Evolutionary conservation across 2,797 vertebrate genomes (phyloP).

Genomic region (Holocentrus rufus): DNA sequence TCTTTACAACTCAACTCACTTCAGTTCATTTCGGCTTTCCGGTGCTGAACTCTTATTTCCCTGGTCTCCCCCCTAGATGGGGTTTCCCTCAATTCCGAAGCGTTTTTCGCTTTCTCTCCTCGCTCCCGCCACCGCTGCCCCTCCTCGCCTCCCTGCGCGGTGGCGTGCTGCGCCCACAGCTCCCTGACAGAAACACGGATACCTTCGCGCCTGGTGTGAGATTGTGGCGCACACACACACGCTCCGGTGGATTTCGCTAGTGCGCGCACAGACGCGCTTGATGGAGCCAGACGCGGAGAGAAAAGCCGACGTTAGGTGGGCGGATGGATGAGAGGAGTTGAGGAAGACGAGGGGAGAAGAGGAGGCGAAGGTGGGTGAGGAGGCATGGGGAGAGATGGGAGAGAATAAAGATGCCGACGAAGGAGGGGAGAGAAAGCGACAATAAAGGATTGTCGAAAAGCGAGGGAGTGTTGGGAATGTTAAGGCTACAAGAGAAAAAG

Average conservation of each 20-base stretch:
- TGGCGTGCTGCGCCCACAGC: slow-evolving; percentile 33
- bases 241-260: slow-evolving; percentile 33
- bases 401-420: neutral
- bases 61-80: slow-evolving; percentile 36
- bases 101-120: slow-evolving; percentile 34
- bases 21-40: slow-evolving; percentile 40
- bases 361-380: slow-evolving; percentile 9
- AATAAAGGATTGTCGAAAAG: neutral
- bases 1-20: slow-evolving; percentile 58
- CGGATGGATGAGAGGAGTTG: slow-evolving; percentile 27
- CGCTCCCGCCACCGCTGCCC: slow-evolving; percentile 29
- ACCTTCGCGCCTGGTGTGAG: slow-evolving; percentile 29
- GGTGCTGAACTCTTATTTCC: slow-evolving; percentile 47
- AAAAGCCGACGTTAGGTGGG: slow-evolving; percentile 41
- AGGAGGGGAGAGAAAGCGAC: slow-evolving; percentile 17
- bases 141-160: slow-evolving; percentile 18
- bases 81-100: slow-evolving; percentile 55
- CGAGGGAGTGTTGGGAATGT: slow-evolving; percentile 9
- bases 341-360: slow-evolving; percentile 23
- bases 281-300: slow-evolving; percentile 21
- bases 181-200: slow-evolving; percentile 44
- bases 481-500: slow-evolving; percentile 14
- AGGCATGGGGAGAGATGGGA: slow-evolving; percentile 14
- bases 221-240: slow-evolving; percentile 33
- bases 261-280: slow-evolving; percentile 17